A percentile compares a stretch with the other conserved stretches of the same genome.
phyloP scores from a whole-genome alignment of 2,888 invertebrate species.

The Bellardia pandia region DNA sequence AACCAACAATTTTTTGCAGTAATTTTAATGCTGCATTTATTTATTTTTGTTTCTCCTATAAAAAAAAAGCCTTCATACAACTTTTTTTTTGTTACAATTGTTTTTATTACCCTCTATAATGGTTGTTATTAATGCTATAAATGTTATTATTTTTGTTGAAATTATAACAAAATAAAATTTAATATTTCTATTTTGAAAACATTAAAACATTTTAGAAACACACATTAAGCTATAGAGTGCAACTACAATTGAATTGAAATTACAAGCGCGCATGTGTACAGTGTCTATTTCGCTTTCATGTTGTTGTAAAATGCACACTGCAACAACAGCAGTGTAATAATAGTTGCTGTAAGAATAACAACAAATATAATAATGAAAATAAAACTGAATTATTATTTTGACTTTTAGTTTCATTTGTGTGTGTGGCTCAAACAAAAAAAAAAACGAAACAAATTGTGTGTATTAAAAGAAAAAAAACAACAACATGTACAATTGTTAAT shows the following conservation, averaged over 20 bases:
- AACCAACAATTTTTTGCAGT: background rate
- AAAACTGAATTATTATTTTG: constrained; percentile 51
- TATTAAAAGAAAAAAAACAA: background rate
- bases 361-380: constrained; percentile 22
- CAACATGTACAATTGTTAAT: constrained; percentile 43
- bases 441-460: constrained; percentile 40
- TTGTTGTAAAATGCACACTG: constrained; percentile 34
- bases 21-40: no score
- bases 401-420: constrained; percentile 47
- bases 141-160: constrained; percentile 29
- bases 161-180: constrained; percentile 18
- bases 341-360: constrained; percentile 43
- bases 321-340: constrained; percentile 4
- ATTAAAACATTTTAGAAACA: constrained; percentile 38
- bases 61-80: constrained; percentile 5
- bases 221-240: background rate
- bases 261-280: constrained; percentile 51
- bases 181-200: constrained; percentile 18
- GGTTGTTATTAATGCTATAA: constrained; percentile 15
- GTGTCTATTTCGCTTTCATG: constrained; percentile 40
- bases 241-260: background rate
- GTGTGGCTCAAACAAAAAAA: background rate
- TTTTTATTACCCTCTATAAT: background rate
- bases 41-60: background rate
- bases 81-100: background rate